A percentile compares a stretch with the other conserved stretches of the same genome.
Conservation (phyloP, 2,113 vertebrate genomes). For the Chiloscyllium plagiosum region DNA sequence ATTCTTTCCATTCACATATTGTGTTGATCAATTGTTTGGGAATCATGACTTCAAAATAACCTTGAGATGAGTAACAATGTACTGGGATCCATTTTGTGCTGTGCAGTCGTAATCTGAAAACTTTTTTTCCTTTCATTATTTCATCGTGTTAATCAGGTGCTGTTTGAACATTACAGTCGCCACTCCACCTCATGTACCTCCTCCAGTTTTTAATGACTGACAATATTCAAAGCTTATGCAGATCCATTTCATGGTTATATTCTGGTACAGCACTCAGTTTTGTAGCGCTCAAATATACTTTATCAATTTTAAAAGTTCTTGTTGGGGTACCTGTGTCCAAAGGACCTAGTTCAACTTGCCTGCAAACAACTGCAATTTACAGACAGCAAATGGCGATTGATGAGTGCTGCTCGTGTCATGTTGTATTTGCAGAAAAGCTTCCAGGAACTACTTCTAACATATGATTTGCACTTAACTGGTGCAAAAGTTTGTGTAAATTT, state of each 20-base stretch:
- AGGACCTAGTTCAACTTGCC: background rate
- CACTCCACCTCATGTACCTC: background rate
- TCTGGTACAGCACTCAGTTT: background rate
- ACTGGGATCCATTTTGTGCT: background rate
- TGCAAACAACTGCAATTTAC: background rate
- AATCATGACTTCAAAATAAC: background rate
- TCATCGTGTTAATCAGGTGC: background rate
- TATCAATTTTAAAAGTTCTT: no score
- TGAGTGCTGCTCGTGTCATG: no score
- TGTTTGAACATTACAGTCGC: background rate
- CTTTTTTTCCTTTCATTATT: background rate
- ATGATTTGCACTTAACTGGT: no score
- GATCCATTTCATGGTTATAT: background rate
- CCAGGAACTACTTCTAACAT: no score
- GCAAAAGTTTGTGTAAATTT: no score
- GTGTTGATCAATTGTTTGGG: background rate
- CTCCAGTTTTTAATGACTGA: background rate
- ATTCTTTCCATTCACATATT: background rate
- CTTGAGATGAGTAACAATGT: background rate
- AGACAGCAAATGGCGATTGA: background rate
- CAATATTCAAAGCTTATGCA: background rate
- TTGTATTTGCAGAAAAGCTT: no score
- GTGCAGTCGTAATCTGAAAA: background rate
- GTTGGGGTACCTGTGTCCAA: background rate
- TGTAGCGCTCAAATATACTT: background rate